A percentile compares a stretch with the other conserved stretches of the same genome.
Conservation (phyloP, 2,113 vertebrate species). For the Charina bottae region DNA sequence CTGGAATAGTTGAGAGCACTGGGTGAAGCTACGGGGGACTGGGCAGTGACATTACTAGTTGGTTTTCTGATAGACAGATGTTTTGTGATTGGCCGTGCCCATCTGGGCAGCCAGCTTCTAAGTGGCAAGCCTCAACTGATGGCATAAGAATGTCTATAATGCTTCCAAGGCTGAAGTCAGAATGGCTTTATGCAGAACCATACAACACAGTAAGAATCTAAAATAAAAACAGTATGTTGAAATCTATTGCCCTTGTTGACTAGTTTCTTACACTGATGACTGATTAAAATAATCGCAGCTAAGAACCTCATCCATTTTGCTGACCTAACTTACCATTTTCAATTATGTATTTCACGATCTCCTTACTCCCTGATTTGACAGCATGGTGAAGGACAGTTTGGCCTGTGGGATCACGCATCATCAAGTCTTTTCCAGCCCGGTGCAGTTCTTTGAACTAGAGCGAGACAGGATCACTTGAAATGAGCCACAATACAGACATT, state of each 20-base stretch:
- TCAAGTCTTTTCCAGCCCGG: conserved; percentile 82
- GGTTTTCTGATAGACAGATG: background rate
- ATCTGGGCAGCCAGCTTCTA: background rate
- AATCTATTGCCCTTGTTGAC: background rate
- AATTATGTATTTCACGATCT: conserved; percentile 90
- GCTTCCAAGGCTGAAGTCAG: background rate
- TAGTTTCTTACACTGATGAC: background rate
- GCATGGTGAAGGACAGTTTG: conserved; percentile 90
- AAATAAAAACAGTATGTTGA: background rate
- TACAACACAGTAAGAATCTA: background rate
- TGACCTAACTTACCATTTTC: conserved; percentile 80
- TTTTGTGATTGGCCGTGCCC: background rate
- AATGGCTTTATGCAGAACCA: background rate
- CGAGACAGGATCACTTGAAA: conserved; percentile 34
- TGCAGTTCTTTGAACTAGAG: conserved; percentile 88
- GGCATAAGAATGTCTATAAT: background rate
- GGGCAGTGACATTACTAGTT: background rate
- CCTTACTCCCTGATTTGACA: conserved; percentile 86
- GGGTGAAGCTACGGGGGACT: background rate
- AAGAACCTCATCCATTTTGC: background rate
- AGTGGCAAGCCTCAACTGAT: background rate
- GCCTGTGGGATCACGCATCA: conserved; percentile 77
- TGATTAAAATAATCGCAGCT: background rate
- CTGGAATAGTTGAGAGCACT: background rate
- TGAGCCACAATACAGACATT: conserved; percentile 24